These are phyloP conservation scores for Danio rerio DNA, from an alignment of 2,113 vertebrate species.

Conservation along the genomic window DNA sequence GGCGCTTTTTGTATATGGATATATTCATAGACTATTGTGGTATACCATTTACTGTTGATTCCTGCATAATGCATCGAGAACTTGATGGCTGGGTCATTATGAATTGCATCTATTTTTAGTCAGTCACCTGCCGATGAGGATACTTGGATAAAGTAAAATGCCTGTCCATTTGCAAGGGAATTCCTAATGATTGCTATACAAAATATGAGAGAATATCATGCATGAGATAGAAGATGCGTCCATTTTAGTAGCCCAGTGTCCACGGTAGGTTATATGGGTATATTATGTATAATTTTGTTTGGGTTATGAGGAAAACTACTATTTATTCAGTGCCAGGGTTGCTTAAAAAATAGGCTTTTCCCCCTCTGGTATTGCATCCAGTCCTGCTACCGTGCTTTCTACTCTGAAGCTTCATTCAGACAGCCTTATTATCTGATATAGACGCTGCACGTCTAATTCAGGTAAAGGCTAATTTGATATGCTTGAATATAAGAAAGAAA, in stretches of 20 bases:
- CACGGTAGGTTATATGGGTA: conserved; percentile 10
- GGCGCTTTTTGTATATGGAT: conserved; percentile 50
- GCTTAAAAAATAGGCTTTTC: not conserved
- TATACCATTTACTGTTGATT: conserved; percentile 43
- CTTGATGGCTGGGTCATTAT: conserved; percentile 45
- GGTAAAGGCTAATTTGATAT: conserved; percentile 16
- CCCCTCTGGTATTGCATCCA: not conserved
- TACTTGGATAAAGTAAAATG: conserved; percentile 8
- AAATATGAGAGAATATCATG: conserved; percentile 31
- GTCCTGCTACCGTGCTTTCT: not conserved
- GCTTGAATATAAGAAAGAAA: not conserved
- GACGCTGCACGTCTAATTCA: not conserved
- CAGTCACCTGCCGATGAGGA: conserved; percentile 16
- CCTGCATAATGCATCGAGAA: conserved; percentile 52
- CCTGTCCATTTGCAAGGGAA: conserved; percentile 42
- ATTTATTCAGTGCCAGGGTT: not conserved
- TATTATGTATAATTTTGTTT: not conserved
- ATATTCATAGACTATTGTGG: conserved; percentile 56
- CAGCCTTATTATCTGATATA: conserved; percentile 19
- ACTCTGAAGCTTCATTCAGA: conserved; percentile 29
- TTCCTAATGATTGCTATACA: conserved; percentile 27
- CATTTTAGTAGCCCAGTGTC: conserved; percentile 15
- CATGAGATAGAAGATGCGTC: conserved; percentile 5
- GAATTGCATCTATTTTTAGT: conserved; percentile 30
- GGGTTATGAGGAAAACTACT: not conserved